Evolutionary conservation across 2,797 vertebrate genomes (phyloP).

Genomic region (Chrosomus eos): DNA sequence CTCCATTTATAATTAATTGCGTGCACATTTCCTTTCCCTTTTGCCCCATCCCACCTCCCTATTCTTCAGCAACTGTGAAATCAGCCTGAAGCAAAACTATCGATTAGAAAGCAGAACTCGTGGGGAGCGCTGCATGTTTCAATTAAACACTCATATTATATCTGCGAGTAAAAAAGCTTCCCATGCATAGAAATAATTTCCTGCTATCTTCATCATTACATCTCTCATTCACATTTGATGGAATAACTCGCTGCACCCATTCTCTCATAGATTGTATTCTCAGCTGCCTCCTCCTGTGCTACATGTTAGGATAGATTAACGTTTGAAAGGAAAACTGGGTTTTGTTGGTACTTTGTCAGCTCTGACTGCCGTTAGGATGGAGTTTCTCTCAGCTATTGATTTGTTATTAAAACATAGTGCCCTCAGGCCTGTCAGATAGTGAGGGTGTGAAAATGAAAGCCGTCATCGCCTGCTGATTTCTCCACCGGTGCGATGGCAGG

Average conservation of each 20-base stretch:
- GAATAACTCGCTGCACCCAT: conserved; percentile 27
- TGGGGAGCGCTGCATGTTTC: conserved; percentile 62
- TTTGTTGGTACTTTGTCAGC: conserved; percentile 49
- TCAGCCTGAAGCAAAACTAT: conserved; percentile 53
- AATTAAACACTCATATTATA: conserved; percentile 68
- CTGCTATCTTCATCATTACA: conserved; percentile 61
- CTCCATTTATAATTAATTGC: conserved; percentile 59
- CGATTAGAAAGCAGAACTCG: conserved; percentile 61
- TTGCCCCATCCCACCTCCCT: conserved; percentile 18
- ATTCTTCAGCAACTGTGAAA: conserved; percentile 43
- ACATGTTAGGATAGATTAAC: conserved; percentile 33
- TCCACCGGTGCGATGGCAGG: conserved; percentile 1
- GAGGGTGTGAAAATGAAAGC: conserved; percentile 49
- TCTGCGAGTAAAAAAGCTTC: conserved; percentile 45
- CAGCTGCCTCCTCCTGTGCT: background rate
- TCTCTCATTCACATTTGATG: conserved; percentile 44
- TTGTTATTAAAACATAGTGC: conserved; percentile 51
- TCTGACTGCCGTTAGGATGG: conserved; percentile 41
- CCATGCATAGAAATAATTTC: conserved; percentile 61
- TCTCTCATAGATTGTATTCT: conserved; percentile 34
- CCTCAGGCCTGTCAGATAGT: conserved; percentile 36
- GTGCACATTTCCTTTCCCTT: conserved; percentile 37
- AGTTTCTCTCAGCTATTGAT: conserved; percentile 49
- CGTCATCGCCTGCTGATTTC: conserved; percentile 34
- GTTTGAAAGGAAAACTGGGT: conserved; percentile 14